Base-by-base conservation (phyloP, 2,797 vertebrate genomes). In the Mormyrops attenuatus region DNA sequence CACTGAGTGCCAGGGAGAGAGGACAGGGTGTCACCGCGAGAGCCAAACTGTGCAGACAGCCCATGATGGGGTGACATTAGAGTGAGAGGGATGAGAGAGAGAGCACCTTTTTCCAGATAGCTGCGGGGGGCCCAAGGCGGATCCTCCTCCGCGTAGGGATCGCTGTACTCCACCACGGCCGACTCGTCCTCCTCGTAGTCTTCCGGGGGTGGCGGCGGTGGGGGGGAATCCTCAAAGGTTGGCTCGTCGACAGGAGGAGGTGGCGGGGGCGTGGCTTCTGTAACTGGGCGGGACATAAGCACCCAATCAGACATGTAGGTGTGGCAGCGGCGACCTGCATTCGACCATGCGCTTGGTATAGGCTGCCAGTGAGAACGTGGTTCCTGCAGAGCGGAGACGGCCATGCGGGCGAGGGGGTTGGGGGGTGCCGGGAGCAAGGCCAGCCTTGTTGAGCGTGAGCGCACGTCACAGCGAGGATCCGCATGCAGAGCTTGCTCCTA, bases 71-170 rank as follows among this genome's bases (percentile, higher is more conserved):
- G 66, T 69, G 30, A 49, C 3, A 41, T 17, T 4, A 66, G 77
- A 80, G 73, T 3, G 38, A 47, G 73, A 50, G n/a, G 3, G 73
- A 41, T 0, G 34, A 5, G 47, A 5, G 47, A 47, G 82, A 15
- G 30, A 7, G 30, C 88, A 99, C 98, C 98, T 95, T 99, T 99
- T 94, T 99, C 98, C 89, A 97, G 91, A 92, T 99, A 99, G 89
- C 88, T 96, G 13, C 97, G 94, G 0, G 98, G 98, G 73, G 98
- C 98, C 98, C 98, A 99, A 0, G 97, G 97, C 0, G 98, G 98
- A 90, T 99, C 98, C 91, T 98, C 98, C 90, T 99, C 98, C 22
- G 98, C 97, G 0, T 99, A 99, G 0, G 97, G 98, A 92, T 99
- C 98, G 0, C 95, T 98, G 94, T 99, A 99, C 93, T 99, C 98